Evolutionary conservation across 2,113 vertebrate species (phyloP), one percentile per base, ranked within the genome.

Genomic region (Panthera uncia): DNA sequence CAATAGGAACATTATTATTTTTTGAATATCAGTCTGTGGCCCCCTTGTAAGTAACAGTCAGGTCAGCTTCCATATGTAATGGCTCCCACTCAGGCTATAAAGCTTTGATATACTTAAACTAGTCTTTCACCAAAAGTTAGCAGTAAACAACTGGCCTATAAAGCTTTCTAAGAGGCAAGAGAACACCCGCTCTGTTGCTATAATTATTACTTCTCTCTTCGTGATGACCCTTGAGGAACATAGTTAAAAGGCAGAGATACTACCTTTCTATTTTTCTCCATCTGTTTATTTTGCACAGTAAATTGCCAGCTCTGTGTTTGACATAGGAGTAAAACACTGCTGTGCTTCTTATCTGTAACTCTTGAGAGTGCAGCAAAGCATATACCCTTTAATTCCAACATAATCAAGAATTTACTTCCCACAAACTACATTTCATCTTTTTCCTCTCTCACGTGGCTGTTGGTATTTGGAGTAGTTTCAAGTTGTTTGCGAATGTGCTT

Each of bases 381-480:
- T 94, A 1, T 76, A 36, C 61, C 29, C 5, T 98, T 97, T 97
- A 98, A 97, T 98, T 97, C 86, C 91, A 93, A 29, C 18, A 10
- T 97, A 97, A 98, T 94, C 19, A 82, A 97, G 89, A 89, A 96
- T 97, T 96, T 98, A 89, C 76, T 97, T 98, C 86, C 74, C 18
- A 57, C 74, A 89, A 96, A 68, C 45, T 93, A 31, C 82, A 89
- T 96, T 97, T 97, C 52, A 82, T 96, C 57, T 96, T 82, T 85
- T 61, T 93, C 82, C 19, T 83, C 66, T 80, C 92, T 96, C 55
- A 74, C 19, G 4, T 97, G 97, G 50, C 91, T 96, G 4, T 84
- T 95, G 91, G 80, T 93, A 76, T 97, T 86, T 97, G 71, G 82
- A 98, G 55, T 79, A 69, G 23, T 97, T 97, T 96, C 65, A 96